phyloP scores from a whole-genome alignment of 2,888 invertebrate genomes.

The Atherix ibis region DNA sequence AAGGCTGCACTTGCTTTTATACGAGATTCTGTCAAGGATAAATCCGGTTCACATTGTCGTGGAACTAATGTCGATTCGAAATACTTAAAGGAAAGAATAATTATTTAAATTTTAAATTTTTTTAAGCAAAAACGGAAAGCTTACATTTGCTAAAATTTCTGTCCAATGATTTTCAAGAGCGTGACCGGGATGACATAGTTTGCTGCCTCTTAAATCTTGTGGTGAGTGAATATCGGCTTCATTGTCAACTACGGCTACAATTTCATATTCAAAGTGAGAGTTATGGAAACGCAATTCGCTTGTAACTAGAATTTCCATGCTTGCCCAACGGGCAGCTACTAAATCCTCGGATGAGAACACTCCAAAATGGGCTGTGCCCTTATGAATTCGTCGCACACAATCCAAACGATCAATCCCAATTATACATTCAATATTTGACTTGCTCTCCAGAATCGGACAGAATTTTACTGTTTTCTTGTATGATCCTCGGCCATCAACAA shows the following conservation, averaged over 20 bases:
- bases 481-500: constrained; percentile 48
- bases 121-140: constrained; percentile 14
- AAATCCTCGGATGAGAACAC: constrained; percentile 74
- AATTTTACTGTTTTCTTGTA: constrained; percentile 43
- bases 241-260: constrained; percentile 50
- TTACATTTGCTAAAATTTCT: constrained; percentile 57
- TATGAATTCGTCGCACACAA: constrained; percentile 61
- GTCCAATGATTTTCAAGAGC: constrained; percentile 59
- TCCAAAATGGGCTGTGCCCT: constrained; percentile 68
- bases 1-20: constrained; percentile 55
- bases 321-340: constrained; percentile 52
- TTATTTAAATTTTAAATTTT: not conserved
- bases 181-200: constrained; percentile 70
- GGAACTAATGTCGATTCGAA: constrained; percentile 58
- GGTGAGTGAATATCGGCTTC: constrained; percentile 41
- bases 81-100: constrained; percentile 39
- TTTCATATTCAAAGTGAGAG: constrained; percentile 41
- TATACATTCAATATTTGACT: constrained; percentile 52
- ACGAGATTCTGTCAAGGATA: constrained; percentile 60
- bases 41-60: constrained; percentile 48
- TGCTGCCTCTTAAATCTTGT: constrained; percentile 47
- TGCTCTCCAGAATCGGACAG: constrained; percentile 45
- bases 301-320: constrained; percentile 50
- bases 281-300: constrained; percentile 46
- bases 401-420: constrained; percentile 60